Base-by-base conservation (phyloP, 1,140 invertebrate species). In the Ceratosolen fusciceps region DNA sequence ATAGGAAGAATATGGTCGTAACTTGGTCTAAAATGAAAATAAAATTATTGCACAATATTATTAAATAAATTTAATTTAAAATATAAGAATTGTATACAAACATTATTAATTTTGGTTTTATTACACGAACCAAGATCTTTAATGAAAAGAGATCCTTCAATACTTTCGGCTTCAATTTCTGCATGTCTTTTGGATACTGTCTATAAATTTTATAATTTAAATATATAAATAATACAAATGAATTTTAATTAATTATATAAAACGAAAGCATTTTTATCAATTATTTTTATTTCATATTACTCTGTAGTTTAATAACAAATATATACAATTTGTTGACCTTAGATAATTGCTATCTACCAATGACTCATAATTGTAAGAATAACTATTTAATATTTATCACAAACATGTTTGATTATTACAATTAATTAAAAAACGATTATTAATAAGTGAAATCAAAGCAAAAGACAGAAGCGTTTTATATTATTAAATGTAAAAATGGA, bases 151-250 rank as follows among this genome's bases (percentile, higher is more conserved):
- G 81, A 24, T 60, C 47, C 77, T 34, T 83, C 74, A 9, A 49
- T 71, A 26, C 43, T 43, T 24, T 79, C 82, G 31, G 82, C 85
- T 60, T 90, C 87, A 75, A 90, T 89, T 74, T 90, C 87, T 31
- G 88, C 88, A 76, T 90, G 88, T 47, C 79, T 78, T 78, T 86
- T 88, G 10, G 88, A 90, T 9, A 90, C 82, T 0, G 85, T 87
- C 88, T 90, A 80, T 52, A 85, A 86, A 68, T 52, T 31, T 71
- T 52, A 71, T 29, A 71, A 34, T 8, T 3, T 65, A 65, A 1
- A 65, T 37, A 37, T 65, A 1, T 37, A 65, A 1, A 37, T 52
- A 52, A 52, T 52, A 52, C 4, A n/a, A 14, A 29, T 54, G 19
- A 29, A 31, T 16, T 16, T 37, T 65, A 5, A 54, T 54, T 7